phyloP scores from a whole-genome alignment of 1,140 invertebrate genomes.

The Lysiphlebus fabarum region DNA sequence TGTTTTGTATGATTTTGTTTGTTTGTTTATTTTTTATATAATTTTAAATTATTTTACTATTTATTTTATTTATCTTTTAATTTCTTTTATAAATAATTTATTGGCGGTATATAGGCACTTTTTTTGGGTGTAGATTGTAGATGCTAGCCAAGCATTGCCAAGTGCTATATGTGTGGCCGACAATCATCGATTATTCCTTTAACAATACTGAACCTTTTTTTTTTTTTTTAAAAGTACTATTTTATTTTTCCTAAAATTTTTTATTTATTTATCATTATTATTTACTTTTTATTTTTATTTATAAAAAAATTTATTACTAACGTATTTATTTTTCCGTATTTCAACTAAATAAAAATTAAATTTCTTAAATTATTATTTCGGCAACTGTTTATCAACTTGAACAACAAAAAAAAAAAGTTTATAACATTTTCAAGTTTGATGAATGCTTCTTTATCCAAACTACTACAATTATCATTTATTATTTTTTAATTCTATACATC shows the following conservation, averaged over 20 bases:
- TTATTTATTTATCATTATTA: slow-evolving; percentile 1
- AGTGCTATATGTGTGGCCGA: slow-evolving; percentile 57
- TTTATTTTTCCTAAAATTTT: slow-evolving; percentile 27
- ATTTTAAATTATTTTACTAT: slow-evolving; percentile 21
- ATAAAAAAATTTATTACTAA: background rate
- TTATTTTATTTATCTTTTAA: slow-evolving; percentile 12
- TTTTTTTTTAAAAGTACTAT: slow-evolving; percentile 41
- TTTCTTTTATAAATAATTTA: slow-evolving; percentile 22
- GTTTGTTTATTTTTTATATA: slow-evolving; percentile 14
- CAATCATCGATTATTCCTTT: slow-evolving; percentile 54
- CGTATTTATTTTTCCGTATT: no score
- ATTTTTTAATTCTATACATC: no score
- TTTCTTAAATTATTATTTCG: no score
- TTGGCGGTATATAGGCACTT: slow-evolving; percentile 26
- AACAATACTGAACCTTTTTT: slow-evolving; percentile 36
- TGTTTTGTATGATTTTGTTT: slow-evolving; percentile 22
- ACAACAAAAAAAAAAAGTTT: no score
- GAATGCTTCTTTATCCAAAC: no score
- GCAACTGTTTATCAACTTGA: no score
- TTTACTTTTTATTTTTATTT: background rate
- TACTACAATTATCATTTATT: no score
- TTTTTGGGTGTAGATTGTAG: slow-evolving; percentile 32
- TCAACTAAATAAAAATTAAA: no score
- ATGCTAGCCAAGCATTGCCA: slow-evolving; percentile 53
- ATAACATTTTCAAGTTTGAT: no score